These are phyloP conservation scores for Temnothorax unifasciatus DNA, from an alignment of 2,888 invertebrate genomes.

Conservation along the genomic window DNA sequence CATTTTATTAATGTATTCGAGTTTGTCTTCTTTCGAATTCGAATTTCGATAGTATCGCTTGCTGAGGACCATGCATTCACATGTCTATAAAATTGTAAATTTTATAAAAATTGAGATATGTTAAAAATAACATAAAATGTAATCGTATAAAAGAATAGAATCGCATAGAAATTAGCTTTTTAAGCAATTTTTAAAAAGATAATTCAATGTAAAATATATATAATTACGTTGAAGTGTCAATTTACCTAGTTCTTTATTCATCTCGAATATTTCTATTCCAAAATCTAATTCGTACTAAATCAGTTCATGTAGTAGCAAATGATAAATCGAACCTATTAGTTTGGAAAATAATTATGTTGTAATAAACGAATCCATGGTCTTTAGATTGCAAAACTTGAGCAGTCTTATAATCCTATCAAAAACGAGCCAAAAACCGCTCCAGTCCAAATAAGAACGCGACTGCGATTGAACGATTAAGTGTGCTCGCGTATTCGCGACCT, in stretches of 20 bases:
- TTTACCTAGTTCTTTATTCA: not conserved
- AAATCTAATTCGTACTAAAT: not conserved
- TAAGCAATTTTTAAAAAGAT: not conserved
- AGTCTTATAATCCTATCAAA: constrained; percentile 4
- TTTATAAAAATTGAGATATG: constrained; percentile 4
- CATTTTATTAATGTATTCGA: constrained; percentile 9
- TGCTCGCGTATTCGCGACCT: not conserved
- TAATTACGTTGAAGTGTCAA: constrained; percentile 3
- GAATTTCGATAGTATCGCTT: not conserved
- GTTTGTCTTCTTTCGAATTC: constrained; percentile 31
- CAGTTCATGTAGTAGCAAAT: not conserved
- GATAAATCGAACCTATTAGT: not conserved
- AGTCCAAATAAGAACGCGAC: not conserved
- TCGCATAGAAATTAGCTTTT: not conserved
- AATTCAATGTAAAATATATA: not conserved
- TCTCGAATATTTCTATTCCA: not conserved
- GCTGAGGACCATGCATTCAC: constrained; percentile 12
- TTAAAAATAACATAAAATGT: constrained; percentile 20
- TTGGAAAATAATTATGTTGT: not conserved
- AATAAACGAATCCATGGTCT: constrained; percentile 17
- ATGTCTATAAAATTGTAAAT: not conserved
- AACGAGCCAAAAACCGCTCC: not conserved
- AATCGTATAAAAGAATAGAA: not conserved
- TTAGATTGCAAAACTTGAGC: constrained; percentile 4
- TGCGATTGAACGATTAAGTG: constrained; percentile 1